Conservation (phyloP, 2,888 invertebrate genomes). For the Stramonita haemastoma region DNA sequence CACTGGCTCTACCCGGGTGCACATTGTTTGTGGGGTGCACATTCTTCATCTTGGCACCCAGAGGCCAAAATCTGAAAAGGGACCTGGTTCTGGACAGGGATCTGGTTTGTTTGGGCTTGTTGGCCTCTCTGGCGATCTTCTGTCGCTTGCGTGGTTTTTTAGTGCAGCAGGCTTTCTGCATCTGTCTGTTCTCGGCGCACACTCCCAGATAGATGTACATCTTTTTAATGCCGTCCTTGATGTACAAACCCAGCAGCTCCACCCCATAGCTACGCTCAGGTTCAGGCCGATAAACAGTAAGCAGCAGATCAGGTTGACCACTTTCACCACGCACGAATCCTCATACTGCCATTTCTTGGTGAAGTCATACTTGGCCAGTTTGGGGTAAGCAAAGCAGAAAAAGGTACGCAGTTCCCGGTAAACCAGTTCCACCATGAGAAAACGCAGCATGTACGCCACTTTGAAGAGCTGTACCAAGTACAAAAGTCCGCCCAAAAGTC, state of each 20-base stretch:
- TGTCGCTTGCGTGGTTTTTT: neutral
- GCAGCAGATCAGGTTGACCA: neutral
- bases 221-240: neutral
- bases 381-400: neutral
- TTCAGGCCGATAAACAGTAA: neutral
- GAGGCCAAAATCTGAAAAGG: neutral
- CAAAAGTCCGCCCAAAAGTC: neutral
- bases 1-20: neutral
- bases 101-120: too few relatives aligned
- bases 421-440: slow-evolving; percentile 23
- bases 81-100: neutral
- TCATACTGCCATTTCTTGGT: neutral
- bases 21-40: neutral
- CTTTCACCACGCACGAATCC: neutral
- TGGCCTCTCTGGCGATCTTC: neutral
- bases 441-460: slow-evolving; percentile 2
- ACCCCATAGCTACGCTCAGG: neutral
- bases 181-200: neutral
- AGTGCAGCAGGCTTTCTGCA: neutral
- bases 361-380: neutral
- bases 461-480: slow-evolving; percentile 5
- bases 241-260: neutral
- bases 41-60: neutral
- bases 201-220: neutral
- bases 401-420: neutral